Conservation (phyloP, 2,888 invertebrate species). For the Thumatha senex region DNA sequence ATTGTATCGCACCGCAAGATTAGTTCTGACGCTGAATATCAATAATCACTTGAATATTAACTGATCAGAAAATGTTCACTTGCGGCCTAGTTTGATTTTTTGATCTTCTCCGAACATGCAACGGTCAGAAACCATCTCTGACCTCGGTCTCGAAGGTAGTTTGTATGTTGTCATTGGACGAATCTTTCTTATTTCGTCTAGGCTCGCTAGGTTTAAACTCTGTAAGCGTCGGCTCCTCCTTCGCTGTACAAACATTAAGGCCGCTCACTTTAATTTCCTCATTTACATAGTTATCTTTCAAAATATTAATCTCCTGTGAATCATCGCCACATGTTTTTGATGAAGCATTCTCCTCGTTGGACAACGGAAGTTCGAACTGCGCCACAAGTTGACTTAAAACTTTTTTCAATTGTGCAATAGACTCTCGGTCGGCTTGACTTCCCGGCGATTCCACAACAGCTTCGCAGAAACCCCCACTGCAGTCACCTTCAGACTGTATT, state of each 20-base stretch:
- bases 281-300: slow-evolving; percentile 38
- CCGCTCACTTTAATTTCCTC: slow-evolving; percentile 30
- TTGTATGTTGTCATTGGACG: slow-evolving; percentile 10
- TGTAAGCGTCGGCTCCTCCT: slow-evolving; percentile 11
- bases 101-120: slow-evolving; percentile 14
- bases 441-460: slow-evolving; percentile 38
- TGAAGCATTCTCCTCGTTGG: slow-evolving; percentile 44
- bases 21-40: neutral
- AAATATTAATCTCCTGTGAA: slow-evolving; percentile 30
- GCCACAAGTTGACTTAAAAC: slow-evolving; percentile 66
- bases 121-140: slow-evolving; percentile 44
- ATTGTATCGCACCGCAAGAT: slow-evolving; percentile 9
- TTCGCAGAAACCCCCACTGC: slow-evolving; percentile 54
- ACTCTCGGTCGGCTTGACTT: slow-evolving; percentile 52
- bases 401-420: slow-evolving; percentile 72
- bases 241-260: slow-evolving; percentile 13
- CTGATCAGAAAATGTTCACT: slow-evolving; percentile 14
- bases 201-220: slow-evolving; percentile 5
- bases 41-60: neutral
- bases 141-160: slow-evolving; percentile 20
- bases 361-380: slow-evolving; percentile 65
- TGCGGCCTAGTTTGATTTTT: slow-evolving; percentile 19
- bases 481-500: slow-evolving; percentile 47
- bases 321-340: slow-evolving; percentile 34
- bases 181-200: neutral